Base-by-base conservation (phyloP, 2,797 vertebrate species). In the Pseudomugil gertrudae region DNA sequence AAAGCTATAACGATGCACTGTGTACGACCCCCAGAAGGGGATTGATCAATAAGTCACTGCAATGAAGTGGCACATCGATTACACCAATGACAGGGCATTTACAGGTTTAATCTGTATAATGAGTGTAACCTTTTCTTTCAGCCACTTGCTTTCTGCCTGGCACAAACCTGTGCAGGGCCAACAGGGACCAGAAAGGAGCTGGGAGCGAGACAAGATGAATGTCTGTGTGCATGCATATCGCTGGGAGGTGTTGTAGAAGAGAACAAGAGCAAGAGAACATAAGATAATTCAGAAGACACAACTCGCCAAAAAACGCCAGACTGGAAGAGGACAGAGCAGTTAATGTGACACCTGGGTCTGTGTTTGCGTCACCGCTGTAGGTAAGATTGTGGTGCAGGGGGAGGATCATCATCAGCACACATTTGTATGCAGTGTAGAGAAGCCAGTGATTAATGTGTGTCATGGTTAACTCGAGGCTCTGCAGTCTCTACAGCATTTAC, bases 101-200 rank as follows among this genome's bases (percentile, higher is more conserved):
- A 92, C 87, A 91, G 89, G 89, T 93, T 94, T 94, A 92, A 94
- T 94, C 90, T 92, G 87, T 92, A 89, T 93, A 93, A 95, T 92
- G 90, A 92, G 86, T 61, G 64, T 90, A 91, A 92, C 90, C 92
- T 92, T 93, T 88, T 85, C 82, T 87, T 83, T 88, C 73, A 84
- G 78, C 78, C 87, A 81, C 79, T 80, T 80, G 83, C 84, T 85
- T 84, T 83, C 68, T 78, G 78, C 77, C 74, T 80, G 80, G 74
- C 74, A 76, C 21, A 21, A 47, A 66, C 76, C 61, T 66, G 56
- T 78, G 63, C 66, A 78, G 80, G 79, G 84, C 83, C 79, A 68
- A 61, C 66, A 30, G 81, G 73, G 70, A 78, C 30, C 38, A 10
- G 43, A 23, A 50, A 40, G 29, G 30, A 52, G 66, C 54, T 14